These are phyloP conservation scores for Cephus sareptanus DNA, from an alignment of 2,888 invertebrate genomes.

Conservation along the genomic window DNA sequence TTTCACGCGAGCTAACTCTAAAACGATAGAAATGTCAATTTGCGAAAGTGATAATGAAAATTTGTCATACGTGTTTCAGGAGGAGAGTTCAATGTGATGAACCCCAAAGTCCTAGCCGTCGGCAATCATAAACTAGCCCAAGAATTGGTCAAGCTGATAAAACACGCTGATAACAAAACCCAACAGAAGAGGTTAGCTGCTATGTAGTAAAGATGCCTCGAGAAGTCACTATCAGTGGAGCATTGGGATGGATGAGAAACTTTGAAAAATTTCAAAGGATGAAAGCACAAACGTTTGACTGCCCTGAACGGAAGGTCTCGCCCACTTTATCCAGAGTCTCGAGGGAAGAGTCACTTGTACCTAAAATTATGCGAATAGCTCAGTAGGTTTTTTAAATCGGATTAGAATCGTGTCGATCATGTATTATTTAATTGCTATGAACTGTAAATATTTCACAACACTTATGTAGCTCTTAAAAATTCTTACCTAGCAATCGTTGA, in stretches of 20 bases:
- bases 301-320: background rate
- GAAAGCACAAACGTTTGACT: background rate
- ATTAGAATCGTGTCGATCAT: background rate
- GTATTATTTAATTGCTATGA: background rate
- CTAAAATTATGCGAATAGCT: background rate
- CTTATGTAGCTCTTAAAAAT: background rate
- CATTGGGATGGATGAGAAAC: background rate
- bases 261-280: background rate
- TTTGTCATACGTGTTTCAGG: constrained; percentile 44
- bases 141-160: constrained; percentile 67
- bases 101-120: constrained; percentile 70
- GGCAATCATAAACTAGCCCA: constrained; percentile 68
- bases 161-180: constrained; percentile 66
- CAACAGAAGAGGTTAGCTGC: constrained; percentile 33
- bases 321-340: background rate
- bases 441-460: background rate
- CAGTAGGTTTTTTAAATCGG: background rate
- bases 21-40: background rate
- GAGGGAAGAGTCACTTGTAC: background rate
- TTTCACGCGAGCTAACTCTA: background rate
- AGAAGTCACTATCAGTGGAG: background rate
- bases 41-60: constrained; percentile 6
- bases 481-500: background rate
- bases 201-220: background rate
- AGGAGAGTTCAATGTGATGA: constrained; percentile 70